A percentile compares a stretch with the other conserved stretches of the same genome.
phyloP scores from a whole-genome alignment of 2,888 invertebrate genomes.

The Agonum fuliginosum region DNA sequence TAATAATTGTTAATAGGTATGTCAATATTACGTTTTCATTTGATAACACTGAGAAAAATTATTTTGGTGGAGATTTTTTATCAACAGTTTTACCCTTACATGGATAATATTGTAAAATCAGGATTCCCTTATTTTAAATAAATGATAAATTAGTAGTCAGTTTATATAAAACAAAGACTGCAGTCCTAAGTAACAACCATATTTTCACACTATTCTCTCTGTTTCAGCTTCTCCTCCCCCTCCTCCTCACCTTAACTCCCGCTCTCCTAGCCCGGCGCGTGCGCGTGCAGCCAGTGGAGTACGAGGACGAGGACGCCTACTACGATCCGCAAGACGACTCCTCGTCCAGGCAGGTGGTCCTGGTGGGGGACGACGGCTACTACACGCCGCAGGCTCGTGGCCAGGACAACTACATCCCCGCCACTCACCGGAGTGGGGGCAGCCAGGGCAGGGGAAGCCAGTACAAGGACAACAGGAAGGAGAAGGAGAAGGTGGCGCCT shows the following conservation, averaged over 20 bases:
- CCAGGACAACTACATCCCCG: conserved; percentile 70
- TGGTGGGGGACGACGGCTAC: conserved; percentile 72
- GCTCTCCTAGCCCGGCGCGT: conserved; percentile 74
- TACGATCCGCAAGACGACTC: conserved; percentile 70
- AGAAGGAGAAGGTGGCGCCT: conserved; percentile 80
- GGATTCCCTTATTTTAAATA: not conserved
- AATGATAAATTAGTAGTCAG: not conserved
- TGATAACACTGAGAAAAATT: too few relatives aligned
- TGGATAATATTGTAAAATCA: too few relatives aligned
- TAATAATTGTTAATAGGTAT: too few relatives aligned
- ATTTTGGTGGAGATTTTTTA: too few relatives aligned
- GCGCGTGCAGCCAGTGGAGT: conserved; percentile 71
- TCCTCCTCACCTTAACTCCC: conserved; percentile 66
- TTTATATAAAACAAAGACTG: too few relatives aligned
- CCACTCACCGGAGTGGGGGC: not conserved
- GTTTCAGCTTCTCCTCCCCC: not conserved
- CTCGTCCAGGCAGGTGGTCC: conserved; percentile 68
- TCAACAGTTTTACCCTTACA: too few relatives aligned
- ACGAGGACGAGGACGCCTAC: conserved; percentile 72
- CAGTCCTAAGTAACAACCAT: too few relatives aligned
- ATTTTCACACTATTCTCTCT: not conserved
- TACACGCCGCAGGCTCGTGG: conserved; percentile 71
- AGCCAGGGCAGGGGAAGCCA: conserved; percentile 63
- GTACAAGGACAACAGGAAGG: conserved; percentile 12
- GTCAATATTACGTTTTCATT: too few relatives aligned